Conservation (phyloP, 2,797 vertebrate species). For the Xerus rutilus region DNA sequence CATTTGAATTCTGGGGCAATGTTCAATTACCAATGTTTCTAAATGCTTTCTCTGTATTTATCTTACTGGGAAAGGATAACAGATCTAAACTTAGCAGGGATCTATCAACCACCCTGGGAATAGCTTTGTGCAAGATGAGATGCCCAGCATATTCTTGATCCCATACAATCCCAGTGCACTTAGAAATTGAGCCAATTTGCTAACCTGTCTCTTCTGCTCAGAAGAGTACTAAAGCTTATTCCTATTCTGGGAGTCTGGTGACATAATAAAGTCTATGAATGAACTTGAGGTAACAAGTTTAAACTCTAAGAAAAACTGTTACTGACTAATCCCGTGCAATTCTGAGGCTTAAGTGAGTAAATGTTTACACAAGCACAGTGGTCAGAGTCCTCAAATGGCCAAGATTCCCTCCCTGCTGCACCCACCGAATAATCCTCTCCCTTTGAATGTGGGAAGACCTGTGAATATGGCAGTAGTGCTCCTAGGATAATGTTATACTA, state of each 20-base stretch:
- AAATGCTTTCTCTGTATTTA: background rate
- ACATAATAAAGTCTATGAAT: background rate
- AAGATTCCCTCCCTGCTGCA: background rate
- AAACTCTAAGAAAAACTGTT: background rate
- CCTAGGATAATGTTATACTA: background rate
- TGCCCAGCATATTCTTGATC: background rate
- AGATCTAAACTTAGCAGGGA: background rate
- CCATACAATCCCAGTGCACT: constrained; percentile 2
- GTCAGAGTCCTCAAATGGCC: background rate
- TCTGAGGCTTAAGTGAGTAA: background rate
- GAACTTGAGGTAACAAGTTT: constrained; percentile 16
- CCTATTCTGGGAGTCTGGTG: background rate
- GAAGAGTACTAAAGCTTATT: background rate
- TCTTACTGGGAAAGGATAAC: background rate
- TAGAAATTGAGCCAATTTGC: background rate
- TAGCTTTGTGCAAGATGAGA: background rate
- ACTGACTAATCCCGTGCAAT: background rate
- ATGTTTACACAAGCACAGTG: background rate
- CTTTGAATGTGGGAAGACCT: background rate
- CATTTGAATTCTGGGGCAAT: background rate
- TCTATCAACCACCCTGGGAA: background rate
- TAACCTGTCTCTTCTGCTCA: background rate
- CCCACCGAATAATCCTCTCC: background rate
- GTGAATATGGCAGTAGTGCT: background rate
- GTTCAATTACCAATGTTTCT: background rate